These are phyloP conservation scores for Eristalis intricaria DNA, from an alignment of 2,888 invertebrate species.

Conservation along the genomic window DNA sequence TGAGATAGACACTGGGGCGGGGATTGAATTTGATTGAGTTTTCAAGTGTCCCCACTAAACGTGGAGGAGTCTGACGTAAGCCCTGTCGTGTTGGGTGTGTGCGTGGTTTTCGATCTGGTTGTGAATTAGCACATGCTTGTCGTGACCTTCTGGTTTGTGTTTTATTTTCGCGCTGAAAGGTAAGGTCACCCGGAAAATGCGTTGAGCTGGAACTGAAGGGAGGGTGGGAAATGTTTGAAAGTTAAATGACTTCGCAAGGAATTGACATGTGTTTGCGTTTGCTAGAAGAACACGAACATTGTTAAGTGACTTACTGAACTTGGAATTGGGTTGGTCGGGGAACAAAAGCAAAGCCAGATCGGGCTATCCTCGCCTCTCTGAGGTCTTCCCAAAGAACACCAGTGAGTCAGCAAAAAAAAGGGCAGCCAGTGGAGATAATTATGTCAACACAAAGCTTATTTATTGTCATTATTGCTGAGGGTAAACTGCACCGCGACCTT, in stretches of 20 bases:
- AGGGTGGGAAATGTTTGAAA: not conserved
- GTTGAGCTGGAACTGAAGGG: not conserved
- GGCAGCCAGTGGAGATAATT: too few species aligned
- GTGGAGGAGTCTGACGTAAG: not conserved
- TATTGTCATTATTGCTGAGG: too few species aligned
- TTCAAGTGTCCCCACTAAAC: not conserved
- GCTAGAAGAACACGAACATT: not conserved
- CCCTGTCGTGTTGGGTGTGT: not conserved
- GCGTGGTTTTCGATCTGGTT: not conserved
- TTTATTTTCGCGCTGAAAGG: not conserved
- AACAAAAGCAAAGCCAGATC: too few species aligned
- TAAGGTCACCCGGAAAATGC: not conserved
- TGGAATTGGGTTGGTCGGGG: too few species aligned
- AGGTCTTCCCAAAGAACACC: too few species aligned
- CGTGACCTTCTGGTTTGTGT: not conserved
- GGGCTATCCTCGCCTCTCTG: too few species aligned
- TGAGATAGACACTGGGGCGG: not conserved
- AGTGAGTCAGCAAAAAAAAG: too few species aligned
- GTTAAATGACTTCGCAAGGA: not conserved
- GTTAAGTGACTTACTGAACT: not conserved
- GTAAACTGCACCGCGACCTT: too few species aligned
- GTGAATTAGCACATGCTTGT: not conserved
- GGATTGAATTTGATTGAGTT: not conserved
- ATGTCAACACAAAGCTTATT: too few species aligned
- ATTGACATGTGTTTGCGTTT: not conserved